Evolutionary conservation across 2,888 invertebrate genomes (phyloP).

Genomic region (Poecilobothrus nobilitatus): DNA sequence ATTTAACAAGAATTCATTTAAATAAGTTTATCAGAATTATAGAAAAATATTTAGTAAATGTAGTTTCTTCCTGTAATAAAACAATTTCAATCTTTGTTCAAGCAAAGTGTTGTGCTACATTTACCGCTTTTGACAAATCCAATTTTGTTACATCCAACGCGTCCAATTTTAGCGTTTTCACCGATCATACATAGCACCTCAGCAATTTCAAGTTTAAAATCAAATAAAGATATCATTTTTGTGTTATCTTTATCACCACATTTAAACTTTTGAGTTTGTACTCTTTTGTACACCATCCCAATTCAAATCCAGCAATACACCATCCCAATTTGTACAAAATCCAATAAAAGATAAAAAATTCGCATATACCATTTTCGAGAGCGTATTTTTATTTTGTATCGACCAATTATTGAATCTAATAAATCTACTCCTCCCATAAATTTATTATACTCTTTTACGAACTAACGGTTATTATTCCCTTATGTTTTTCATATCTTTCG

Average conservation of each 20-base stretch:
- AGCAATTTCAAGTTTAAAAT: background rate
- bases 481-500: slow-evolving; percentile 16
- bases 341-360: slow-evolving; percentile 18
- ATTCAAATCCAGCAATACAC: too few species aligned
- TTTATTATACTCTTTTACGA: slow-evolving; percentile 15
- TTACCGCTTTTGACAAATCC: background rate
- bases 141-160: background rate
- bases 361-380: slow-evolving; percentile 19
- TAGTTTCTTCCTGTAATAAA: background rate
- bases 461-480: slow-evolving; percentile 14
- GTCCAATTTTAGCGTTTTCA: too few species aligned
- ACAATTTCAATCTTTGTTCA: background rate
- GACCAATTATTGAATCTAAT: slow-evolving; percentile 21
- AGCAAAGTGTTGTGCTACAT: background rate
- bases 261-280: background rate
- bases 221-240: background rate
- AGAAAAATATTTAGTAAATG: too few species aligned
- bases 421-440: too few species aligned
- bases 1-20: too few species aligned
- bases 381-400: slow-evolving; percentile 18
- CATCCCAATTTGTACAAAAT: slow-evolving; percentile 18
- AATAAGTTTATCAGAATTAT: too few species aligned
- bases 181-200: background rate
- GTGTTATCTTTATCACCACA: background rate
- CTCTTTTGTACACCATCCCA: slow-evolving; percentile 10